Base-by-base conservation (phyloP, 2,888 invertebrate species). In the Latheticus oryzae region DNA sequence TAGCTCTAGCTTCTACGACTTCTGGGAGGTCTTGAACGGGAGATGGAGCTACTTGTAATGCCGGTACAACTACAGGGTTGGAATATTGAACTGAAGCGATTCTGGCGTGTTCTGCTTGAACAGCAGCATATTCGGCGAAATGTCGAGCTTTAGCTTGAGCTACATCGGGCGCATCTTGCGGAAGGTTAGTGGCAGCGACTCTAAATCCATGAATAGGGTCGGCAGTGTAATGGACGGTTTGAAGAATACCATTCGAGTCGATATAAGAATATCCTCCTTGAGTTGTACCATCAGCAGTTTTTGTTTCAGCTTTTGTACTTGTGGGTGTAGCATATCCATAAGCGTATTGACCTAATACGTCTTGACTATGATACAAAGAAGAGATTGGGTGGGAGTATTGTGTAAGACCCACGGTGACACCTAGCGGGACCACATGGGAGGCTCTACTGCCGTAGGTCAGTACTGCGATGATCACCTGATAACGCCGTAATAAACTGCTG, bases 181-280 rank as follows among this genome's bases (percentile, higher is more conserved):
- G 87, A 55, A 87, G 74, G 73, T 87, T 87, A n/a, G 86, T 85
- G 17, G 86, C 87, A 2, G 84, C 79, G 2, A 86, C 87, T 68
- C 86, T 80, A 75, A 87, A 87, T 28, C 87, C 87, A 66, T 86
- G 82, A 1, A 82, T 73, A 2, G 82, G 78, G 76, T 87, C 87
- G 3, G 87, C 84, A 7, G 83, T 80, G 70, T 87, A 87, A 58
- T 84, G 82, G 24, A 87, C 86, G 21, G 84, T 83, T 75, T 87
- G 87, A 3, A 86, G 76, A 45, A 84, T 78, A 1, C 87, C 87
- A 68, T 87, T 80, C 13, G 85, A 83, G 72, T 88, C 88, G 47
- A 88, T 82, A 73, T 88, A 89, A 43, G 86, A 86, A 71, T 88
- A 88, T 33, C 84, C 85, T 19, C 87, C 87, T 23, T 83, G 80